A percentile compares a stretch with the other conserved stretches of the same genome.
These are phyloP conservation scores for Tauraco hartlaubi DNA, from an alignment of 2,797 vertebrate genomes.

Conservation along the genomic window DNA sequence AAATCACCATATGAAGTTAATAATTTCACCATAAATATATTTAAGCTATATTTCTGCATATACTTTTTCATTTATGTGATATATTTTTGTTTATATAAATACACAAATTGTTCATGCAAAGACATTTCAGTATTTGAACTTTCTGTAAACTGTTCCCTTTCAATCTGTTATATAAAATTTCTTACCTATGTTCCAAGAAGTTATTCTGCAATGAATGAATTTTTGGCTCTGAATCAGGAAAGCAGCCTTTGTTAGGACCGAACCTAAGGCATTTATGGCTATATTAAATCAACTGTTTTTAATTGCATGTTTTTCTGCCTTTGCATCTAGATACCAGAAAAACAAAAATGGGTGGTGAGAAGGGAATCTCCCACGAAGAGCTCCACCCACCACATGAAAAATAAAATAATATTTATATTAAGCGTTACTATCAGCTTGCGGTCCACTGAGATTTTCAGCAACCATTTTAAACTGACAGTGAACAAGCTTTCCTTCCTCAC, in stretches of 20 bases:
- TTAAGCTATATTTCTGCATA: neutral
- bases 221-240: neutral
- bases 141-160: neutral
- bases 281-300: neutral
- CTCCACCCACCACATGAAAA: neutral
- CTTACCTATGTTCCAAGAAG: neutral
- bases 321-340: neutral
- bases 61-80: neutral
- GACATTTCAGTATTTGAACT: neutral
- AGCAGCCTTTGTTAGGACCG: neutral
- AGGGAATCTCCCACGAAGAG: neutral
- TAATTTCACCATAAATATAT: neutral
- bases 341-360: rapidly evolving
- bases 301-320: neutral
- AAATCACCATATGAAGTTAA: neutral
- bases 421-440: neutral
- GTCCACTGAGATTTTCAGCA: neutral
- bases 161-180: neutral
- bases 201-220: neutral
- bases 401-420: neutral
- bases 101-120: neutral
- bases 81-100: neutral
- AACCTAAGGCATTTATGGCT: neutral
- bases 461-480: neutral
- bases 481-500: neutral